Conservation (phyloP, 1,140 invertebrate genomes). For the Hylaeus volcanicus region DNA sequence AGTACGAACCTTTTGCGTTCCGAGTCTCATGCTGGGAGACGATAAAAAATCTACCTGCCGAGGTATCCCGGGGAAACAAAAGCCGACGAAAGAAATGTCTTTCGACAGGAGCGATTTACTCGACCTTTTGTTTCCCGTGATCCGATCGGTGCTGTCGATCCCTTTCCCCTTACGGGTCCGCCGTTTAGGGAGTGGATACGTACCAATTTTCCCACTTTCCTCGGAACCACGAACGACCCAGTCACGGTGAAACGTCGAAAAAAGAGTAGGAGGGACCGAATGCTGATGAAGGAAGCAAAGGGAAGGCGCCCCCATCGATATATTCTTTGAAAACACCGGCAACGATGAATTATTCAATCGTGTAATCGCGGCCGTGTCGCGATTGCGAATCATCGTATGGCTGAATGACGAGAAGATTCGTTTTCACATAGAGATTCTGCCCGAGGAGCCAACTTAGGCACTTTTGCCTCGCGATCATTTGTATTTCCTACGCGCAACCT, state of each 20-base stretch:
- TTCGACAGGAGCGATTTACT: conserved; percentile 37
- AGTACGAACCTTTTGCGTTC: conserved; percentile 21
- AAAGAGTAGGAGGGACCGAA: conserved; percentile 10
- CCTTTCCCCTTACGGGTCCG: not conserved
- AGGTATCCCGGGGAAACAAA: conserved; percentile 43
- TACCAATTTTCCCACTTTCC: conserved; percentile 49
- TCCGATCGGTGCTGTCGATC: conserved; percentile 32
- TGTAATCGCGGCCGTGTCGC: conserved; percentile 75
- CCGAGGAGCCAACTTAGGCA: conserved; percentile 5
- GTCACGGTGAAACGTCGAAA: not conserved
- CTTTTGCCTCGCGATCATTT: conserved; percentile 36
- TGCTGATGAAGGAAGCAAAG: conserved; percentile 29
- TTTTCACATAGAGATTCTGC: conserved; percentile 25
- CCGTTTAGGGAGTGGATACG: conserved; percentile 19
- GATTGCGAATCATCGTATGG: conserved; percentile 72
- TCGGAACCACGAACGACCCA: not conserved
- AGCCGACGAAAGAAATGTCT: conserved; percentile 31
- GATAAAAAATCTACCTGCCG: conserved; percentile 20
- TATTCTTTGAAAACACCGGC: conserved; percentile 77
- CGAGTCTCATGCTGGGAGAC: conserved; percentile 10
- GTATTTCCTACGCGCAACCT: conserved; percentile 52
- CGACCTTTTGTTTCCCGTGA: conserved; percentile 45
- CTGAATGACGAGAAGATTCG: conserved; percentile 21
- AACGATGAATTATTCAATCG: conserved; percentile 79
- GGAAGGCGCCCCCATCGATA: conserved; percentile 54